phyloP scores from a whole-genome alignment of 1,140 invertebrate genomes.

The Listronotus bonariensis region DNA sequence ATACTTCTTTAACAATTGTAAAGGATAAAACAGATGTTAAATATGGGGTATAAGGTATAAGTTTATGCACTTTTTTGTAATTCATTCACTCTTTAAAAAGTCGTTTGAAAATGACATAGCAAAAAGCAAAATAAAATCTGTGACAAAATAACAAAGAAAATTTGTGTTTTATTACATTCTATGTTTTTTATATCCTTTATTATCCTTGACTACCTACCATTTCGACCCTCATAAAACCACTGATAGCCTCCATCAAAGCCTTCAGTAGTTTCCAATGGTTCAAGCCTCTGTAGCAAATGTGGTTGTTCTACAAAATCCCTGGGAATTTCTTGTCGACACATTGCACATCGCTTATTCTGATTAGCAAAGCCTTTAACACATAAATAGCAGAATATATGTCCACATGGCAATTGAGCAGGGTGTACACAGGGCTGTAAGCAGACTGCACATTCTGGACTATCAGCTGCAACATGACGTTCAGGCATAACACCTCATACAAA shows the following conservation, averaged over 20 bases:
- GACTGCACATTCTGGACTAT: constrained; percentile 80
- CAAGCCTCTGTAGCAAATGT: constrained; percentile 67
- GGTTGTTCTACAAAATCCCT: constrained; percentile 84
- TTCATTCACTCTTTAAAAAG: too few species aligned
- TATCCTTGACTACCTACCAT: constrained; percentile 65
- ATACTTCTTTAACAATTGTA: too few species aligned
- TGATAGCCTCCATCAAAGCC: constrained; percentile 75
- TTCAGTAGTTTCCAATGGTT: constrained; percentile 57
- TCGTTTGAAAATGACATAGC: too few species aligned
- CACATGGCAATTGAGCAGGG: constrained; percentile 86
- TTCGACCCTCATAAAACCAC: constrained; percentile 95
- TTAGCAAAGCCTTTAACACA: constrained; percentile 93
- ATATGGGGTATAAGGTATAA: too few species aligned
- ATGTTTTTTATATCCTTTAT: too few species aligned
- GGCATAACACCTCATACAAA: too few species aligned
- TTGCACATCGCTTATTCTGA: constrained; percentile 82
- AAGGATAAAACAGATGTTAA: too few species aligned
- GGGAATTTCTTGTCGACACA: constrained; percentile 84
- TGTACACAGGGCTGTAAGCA: constrained; percentile 89
- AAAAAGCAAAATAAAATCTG: too few species aligned
- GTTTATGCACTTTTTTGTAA: too few species aligned
- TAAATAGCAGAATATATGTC: constrained; percentile 95
- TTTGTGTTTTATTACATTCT: too few species aligned
- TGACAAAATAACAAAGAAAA: too few species aligned
- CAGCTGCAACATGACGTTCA: constrained; percentile 27